A percentile compares a stretch with the other conserved stretches of the same genome.
These are phyloP conservation scores for Larimichthys crocea DNA, from an alignment of 2,113 vertebrate genomes.

Conservation along the genomic window DNA sequence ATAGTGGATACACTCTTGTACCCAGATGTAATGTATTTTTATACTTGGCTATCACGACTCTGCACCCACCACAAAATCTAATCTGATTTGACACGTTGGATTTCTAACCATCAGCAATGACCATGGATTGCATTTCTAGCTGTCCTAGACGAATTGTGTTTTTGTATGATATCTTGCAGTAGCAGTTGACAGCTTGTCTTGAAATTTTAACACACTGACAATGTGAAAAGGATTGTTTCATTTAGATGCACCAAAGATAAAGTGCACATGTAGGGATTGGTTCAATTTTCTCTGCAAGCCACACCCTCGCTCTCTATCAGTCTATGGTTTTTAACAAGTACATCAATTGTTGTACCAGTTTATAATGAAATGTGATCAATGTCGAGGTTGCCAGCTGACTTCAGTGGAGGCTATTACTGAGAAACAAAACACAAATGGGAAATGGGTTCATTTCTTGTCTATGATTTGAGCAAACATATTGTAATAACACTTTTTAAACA, in stretches of 20 bases:
- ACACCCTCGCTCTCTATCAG: not conserved
- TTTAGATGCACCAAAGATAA: constrained; percentile 21
- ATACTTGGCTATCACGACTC: constrained; percentile 63
- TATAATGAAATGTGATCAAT: constrained; percentile 22
- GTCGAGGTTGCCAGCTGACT: constrained; percentile 7
- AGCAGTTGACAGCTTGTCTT: constrained; percentile 4
- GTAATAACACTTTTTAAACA: constrained; percentile 31
- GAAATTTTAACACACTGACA: constrained; percentile 6
- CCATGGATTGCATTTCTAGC: constrained; percentile 16
- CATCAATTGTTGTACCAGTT: not conserved
- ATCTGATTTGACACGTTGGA: constrained; percentile 27
- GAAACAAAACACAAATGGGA: constrained; percentile 10
- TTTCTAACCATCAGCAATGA: constrained; percentile 22
- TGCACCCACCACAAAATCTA: constrained; percentile 45
- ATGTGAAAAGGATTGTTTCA: constrained; percentile 12
- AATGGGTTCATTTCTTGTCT: not conserved
- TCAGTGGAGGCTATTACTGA: constrained; percentile 19
- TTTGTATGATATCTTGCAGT: not conserved
- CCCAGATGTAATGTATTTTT: constrained; percentile 59
- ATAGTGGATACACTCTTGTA: constrained; percentile 42
- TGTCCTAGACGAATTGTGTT: not conserved
- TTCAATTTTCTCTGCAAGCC: constrained; percentile 10
- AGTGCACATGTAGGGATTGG: not conserved
- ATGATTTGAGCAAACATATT: constrained; percentile 12
- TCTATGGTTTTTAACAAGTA: constrained; percentile 13